These are phyloP conservation scores for Petrolisthes manimaculis DNA, from an alignment of 2,888 invertebrate species.

Conservation along the genomic window DNA sequence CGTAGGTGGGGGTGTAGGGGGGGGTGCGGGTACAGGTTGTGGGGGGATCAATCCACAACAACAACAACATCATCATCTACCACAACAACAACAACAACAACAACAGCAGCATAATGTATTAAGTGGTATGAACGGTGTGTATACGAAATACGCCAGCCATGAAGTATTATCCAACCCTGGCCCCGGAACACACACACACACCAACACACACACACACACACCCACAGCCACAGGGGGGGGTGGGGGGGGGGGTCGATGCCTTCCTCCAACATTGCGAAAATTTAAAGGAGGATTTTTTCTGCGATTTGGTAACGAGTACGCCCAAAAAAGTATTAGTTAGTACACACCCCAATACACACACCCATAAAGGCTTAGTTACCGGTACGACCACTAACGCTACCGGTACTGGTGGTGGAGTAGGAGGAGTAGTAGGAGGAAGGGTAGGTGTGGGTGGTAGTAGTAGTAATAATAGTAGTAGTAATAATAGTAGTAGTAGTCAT, in stretches of 20 bases:
- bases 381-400: background rate
- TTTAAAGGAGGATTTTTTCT: conserved; percentile 57
- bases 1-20: background rate
- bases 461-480: background rate
- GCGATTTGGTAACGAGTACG: conserved; percentile 59
- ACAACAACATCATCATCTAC: no score
- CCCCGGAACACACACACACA: background rate
- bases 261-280: conserved; percentile 53
- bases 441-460: no score
- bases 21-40: conserved; percentile 19
- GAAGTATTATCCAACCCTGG: conserved; percentile 35
- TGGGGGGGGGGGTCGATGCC: conserved; percentile 26
- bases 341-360: background rate
- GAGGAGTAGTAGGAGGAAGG: no score
- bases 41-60: background rate
- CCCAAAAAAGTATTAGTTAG: conserved; percentile 51
- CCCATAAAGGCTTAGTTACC: no score
- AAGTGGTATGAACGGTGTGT: conserved; percentile 58
- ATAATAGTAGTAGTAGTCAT: conserved; percentile 27
- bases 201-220: no score
- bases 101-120: conserved; percentile 13
- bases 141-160: conserved; percentile 55
- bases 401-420: background rate
- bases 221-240: conserved; percentile 26
- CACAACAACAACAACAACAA: no score